Base-by-base conservation (phyloP, 37 sponge, comb jelly and placozoan genomes). In the Ianthella basta region DNA sequence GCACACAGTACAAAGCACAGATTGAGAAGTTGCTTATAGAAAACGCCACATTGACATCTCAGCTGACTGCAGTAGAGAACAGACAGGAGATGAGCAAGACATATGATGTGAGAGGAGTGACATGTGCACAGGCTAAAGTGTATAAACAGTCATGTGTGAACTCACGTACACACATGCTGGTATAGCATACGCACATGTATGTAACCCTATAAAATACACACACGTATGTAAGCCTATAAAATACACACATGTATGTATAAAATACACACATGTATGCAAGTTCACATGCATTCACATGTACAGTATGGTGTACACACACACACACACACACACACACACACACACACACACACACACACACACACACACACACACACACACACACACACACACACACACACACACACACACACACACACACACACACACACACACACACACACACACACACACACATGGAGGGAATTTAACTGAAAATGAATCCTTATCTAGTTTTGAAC, bases 331-430 rank as follows among this genome's bases (percentile, higher is more conserved):
- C 39, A 64, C 23, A 64, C 66, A 16, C 66, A 64, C 23, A 16
- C 66, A 16, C 66, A 64, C 66, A 64, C 66, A 12, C 66, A 12
- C 66, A 64, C 66, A 64, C 66, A 64, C 66, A 64, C 66, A 64
- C 23, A 64, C 66, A 64, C 23, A 16, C 23, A 64, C 66, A 64
- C 66, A 64, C 66, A 64, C 66, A 64, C 66, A 64, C 66, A 64
- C 80, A 64, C 66, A 64, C 66, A 64, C 66, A 64, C 66, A 64
- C 66, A 64, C 23, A 16, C 4, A n/a, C 38, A 27, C 60, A 90
- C 84, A 89, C 90, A 6, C 93, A 89, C 69, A 60, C 91, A 73
- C 89, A 97, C 91, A 93, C 93, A 29, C 68, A 91, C 40, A 91
- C 93, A 18, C 88, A 94, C 57, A 81, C 93, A 35, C 88, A 93